Conservation (phyloP, 2,797 vertebrate genomes). For the Pteronotus mesoamericanus region DNA sequence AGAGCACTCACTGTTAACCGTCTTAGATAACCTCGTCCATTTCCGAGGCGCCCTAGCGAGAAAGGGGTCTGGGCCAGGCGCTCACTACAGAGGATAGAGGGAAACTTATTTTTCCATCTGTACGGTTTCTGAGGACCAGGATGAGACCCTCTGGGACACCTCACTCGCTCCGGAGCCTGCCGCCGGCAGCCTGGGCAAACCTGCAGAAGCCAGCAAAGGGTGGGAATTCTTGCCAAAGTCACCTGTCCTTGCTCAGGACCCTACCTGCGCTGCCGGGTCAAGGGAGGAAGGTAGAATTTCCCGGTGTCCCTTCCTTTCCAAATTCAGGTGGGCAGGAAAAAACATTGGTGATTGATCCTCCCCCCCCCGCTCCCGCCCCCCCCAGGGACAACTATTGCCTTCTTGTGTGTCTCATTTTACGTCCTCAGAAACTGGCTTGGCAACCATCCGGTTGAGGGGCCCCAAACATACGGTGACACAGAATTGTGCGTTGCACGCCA, state of each 20-base stretch:
- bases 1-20: not conserved
- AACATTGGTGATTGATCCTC: not conserved
- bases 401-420: not conserved
- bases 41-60: not conserved
- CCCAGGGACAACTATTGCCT: not conserved
- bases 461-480: not conserved
- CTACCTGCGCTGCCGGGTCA: not conserved
- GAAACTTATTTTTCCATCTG: not conserved
- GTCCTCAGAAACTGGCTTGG: not conserved
- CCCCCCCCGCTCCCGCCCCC: too few species aligned
- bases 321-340: not conserved
- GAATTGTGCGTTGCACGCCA: not conserved
- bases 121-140: not conserved
- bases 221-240: not conserved
- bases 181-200: not conserved
- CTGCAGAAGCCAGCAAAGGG: not conserved
- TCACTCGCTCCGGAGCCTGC: not conserved
- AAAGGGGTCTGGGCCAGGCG: not conserved
- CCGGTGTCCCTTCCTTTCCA: not conserved
- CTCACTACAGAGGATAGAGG: not conserved
- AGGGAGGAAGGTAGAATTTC: not conserved
- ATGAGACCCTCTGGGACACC: not conserved
- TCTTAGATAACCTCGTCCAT: not conserved
- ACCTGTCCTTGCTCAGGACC: not conserved
- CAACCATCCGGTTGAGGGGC: not conserved